These are phyloP conservation scores for Homarus gammarus DNA, from an alignment of 2,888 invertebrate species.

Conservation along the genomic window DNA sequence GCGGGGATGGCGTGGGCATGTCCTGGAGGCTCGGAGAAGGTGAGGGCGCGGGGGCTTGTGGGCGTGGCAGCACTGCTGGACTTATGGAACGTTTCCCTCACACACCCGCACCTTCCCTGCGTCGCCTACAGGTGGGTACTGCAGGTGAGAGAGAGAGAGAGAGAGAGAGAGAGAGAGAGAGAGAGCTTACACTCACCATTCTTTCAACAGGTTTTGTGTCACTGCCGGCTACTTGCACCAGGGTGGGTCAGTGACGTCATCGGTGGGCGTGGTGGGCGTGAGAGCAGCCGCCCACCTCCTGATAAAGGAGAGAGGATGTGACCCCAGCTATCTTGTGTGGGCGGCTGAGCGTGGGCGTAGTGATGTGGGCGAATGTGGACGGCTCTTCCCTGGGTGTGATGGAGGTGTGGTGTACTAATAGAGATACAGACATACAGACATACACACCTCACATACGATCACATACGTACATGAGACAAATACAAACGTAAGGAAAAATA, in stretches of 20 bases:
- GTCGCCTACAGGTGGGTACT: slow-evolving; percentile 28
- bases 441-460: not conserved
- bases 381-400: slow-evolving; percentile 2
- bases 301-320: not conserved
- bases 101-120: slow-evolving; percentile 3
- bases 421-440: not conserved
- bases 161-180: no score
- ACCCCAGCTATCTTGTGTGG: slow-evolving; percentile 24
- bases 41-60: slow-evolving; percentile 21
- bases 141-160: no score
- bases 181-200: no score
- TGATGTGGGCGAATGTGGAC: slow-evolving; percentile 10
- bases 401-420: not conserved
- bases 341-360: slow-evolving; percentile 26
- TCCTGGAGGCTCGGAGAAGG: not conserved
- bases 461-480: not conserved
- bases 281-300: slow-evolving; percentile 47
- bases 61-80: slow-evolving; percentile 38
- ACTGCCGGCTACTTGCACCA: slow-evolving; percentile 18
- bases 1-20: not conserved
- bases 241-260: slow-evolving; percentile 26
- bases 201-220: slow-evolving; percentile 30
- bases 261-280: slow-evolving; percentile 39
- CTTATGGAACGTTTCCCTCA: slow-evolving; percentile 15
- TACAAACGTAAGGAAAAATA: no score